phyloP scores from a whole-genome alignment of 2,888 invertebrate species.

The Volucella inflata region DNA sequence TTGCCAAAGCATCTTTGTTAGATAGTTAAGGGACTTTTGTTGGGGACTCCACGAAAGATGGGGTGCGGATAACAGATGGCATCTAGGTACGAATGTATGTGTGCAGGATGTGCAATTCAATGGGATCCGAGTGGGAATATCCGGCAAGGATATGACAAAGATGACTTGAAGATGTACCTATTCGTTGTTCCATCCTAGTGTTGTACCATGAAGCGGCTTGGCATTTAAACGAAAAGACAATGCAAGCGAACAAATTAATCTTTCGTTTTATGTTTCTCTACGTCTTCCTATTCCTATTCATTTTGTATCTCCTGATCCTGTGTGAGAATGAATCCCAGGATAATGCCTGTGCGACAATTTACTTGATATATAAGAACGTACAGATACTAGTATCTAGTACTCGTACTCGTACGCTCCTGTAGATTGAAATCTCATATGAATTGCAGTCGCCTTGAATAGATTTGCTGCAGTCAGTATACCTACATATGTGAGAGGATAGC shows the following conservation, averaged over 20 bases:
- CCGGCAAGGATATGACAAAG: slow-evolving; percentile 72
- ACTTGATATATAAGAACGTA: slow-evolving; percentile 55
- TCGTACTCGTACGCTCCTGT: slow-evolving; percentile 24
- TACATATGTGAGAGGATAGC: slow-evolving; percentile 55
- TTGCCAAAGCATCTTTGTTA: slow-evolving; percentile 71
- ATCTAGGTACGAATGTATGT: slow-evolving; percentile 28
- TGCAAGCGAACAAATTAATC: slow-evolving; percentile 71
- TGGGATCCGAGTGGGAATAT: slow-evolving; percentile 72
- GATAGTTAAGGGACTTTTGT: slow-evolving; percentile 62
- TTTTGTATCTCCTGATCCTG: slow-evolving; percentile 49
- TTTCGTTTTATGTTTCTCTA: slow-evolving; percentile 27
- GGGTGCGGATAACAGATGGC: slow-evolving; percentile 49
- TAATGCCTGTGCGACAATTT: slow-evolving; percentile 73
- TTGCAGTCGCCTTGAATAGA: slow-evolving; percentile 56
- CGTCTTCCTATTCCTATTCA: slow-evolving; percentile 25
- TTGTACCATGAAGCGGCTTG: neutral
- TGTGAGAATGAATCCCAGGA: slow-evolving; percentile 61
- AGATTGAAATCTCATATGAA: slow-evolving; percentile 71
- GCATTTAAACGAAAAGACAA: slow-evolving; percentile 66
- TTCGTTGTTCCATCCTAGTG: neutral
- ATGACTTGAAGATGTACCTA: slow-evolving; percentile 48
- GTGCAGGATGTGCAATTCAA: slow-evolving; percentile 63
- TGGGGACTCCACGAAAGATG: slow-evolving; percentile 22
- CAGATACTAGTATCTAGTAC: too few species aligned
- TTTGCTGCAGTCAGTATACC: slow-evolving; percentile 46